Evolutionary conservation across 35 echinoderm and acorn worm genomes (phyloP).

Genomic region (Patiria miniata): DNA sequence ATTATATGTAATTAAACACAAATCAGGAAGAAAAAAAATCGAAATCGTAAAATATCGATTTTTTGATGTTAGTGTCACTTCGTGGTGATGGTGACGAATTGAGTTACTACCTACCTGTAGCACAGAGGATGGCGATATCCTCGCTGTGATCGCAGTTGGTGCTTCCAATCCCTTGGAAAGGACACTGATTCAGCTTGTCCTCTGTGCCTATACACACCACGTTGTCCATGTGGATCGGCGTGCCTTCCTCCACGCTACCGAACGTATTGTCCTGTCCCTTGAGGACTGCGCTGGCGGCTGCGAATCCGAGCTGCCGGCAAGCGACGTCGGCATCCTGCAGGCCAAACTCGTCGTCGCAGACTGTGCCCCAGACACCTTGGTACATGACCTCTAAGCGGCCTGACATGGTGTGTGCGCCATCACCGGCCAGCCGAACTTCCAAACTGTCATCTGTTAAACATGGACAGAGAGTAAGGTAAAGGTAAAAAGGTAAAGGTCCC

Average conservation of each 20-base stretch:
- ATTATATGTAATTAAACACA: no score
- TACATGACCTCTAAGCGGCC: slow-evolving; percentile 29
- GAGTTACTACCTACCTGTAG: neutral
- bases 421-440: slow-evolving; percentile 17
- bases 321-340: slow-evolving; percentile 24
- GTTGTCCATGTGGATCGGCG: slow-evolving; percentile 53
- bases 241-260: neutral
- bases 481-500: no score
- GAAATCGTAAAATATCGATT: no score
- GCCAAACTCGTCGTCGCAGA: slow-evolving; percentile 35
- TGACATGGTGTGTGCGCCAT: neutral
- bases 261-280: neutral
- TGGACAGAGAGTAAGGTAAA: no score
- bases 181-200: slow-evolving; percentile 10
- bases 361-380: slow-evolving; percentile 32
- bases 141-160: slow-evolving; percentile 53
- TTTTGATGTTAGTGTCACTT: no score
- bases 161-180: neutral
- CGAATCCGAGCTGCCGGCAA: slow-evolving; percentile 28
- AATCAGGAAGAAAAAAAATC: no score
- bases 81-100: no score
- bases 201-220: slow-evolving; percentile 42
- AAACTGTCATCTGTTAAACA: neutral
- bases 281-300: neutral
- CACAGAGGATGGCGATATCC: slow-evolving; percentile 39